A percentile compares a stretch with the other conserved stretches of the same genome.
Evolutionary conservation across 2,797 vertebrate species (phyloP).

Genomic region (Gymnoscopelus microlampas): DNA sequence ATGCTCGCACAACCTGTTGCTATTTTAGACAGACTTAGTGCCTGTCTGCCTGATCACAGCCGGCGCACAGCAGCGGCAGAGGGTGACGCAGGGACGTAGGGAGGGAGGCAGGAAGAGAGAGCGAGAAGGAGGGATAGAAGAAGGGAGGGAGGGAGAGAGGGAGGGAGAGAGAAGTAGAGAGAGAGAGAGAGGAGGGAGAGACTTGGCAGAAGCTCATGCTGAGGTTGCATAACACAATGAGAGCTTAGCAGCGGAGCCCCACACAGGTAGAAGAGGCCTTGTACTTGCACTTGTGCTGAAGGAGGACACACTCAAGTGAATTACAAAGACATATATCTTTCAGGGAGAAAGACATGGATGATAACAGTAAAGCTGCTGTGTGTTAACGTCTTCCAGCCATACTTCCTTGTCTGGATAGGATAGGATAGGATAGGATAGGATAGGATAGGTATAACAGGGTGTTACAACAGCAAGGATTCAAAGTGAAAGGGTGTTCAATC

Average conservation of each 20-base stretch:
- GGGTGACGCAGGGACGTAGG: conserved; percentile 37
- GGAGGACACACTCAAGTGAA: background rate
- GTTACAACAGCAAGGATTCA: too few relatives aligned
- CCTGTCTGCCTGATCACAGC: conserved; percentile 17
- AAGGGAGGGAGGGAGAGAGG: background rate
- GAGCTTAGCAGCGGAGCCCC: conserved; percentile 74
- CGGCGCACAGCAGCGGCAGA: too few relatives aligned
- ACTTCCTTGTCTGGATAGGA: too few relatives aligned
- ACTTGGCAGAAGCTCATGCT: conserved; percentile 81
- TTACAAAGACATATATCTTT: too few relatives aligned
- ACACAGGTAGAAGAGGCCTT: conserved; percentile 20
- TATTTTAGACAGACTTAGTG: conserved; percentile 85
- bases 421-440: too few relatives aligned
- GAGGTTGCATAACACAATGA: conserved; percentile 84
- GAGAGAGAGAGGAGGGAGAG: conserved; percentile 63
- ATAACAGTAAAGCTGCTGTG: too few relatives aligned
- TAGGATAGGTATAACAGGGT: too few relatives aligned
- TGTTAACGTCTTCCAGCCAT: too few relatives aligned
- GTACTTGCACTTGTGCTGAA: background rate
- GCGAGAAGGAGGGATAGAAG: background rate
- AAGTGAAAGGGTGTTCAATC: too few relatives aligned
- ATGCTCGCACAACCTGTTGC: conserved; percentile 80
- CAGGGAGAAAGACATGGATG: too few relatives aligned
- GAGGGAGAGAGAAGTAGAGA: conserved; percentile 3
- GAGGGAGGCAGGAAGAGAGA: conserved; percentile 1